phyloP scores from a whole-genome alignment of 30 jellyfish, hydroid and myxozoan species.

The Chrysaora quinquecirrha region DNA sequence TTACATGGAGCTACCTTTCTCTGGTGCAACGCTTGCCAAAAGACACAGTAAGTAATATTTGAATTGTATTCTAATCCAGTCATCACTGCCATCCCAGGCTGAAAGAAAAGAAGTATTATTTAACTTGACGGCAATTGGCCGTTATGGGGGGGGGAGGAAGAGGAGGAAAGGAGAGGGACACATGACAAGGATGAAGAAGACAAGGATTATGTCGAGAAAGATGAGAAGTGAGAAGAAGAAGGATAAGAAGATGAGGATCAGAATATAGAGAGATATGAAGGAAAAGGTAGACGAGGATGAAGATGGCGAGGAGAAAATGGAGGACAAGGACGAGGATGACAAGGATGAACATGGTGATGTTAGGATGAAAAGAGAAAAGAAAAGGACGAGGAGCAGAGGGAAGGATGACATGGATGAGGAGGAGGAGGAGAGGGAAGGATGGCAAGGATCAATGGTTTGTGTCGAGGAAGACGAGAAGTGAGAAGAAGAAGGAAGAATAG shows the following conservation, averaged over 20 bases:
- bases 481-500: not conserved
- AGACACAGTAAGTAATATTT: slow-evolving; percentile 84
- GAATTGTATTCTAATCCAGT: slow-evolving; percentile 91
- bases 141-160: not conserved
- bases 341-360: no score
- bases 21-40: slow-evolving; percentile 76
- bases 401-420: not conserved
- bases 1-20: slow-evolving; percentile 47
- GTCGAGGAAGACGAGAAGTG: not conserved
- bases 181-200: not conserved
- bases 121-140: not conserved
- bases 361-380: not conserved
- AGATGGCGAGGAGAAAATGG: no score
- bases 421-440: not conserved
- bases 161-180: not conserved
- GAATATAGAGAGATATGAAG: not conserved
- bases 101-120: not conserved
- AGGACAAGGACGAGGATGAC: no score
- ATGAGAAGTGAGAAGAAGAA: not conserved
- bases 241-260: not conserved
- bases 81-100: slow-evolving; percentile 99
- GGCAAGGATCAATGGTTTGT: not conserved
- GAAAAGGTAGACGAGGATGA: no score
- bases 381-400: not conserved
- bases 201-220: not conserved